Evolutionary conservation across 2,113 vertebrate species (phyloP).

Genomic region (Mesoclemmys tuberculata): DNA sequence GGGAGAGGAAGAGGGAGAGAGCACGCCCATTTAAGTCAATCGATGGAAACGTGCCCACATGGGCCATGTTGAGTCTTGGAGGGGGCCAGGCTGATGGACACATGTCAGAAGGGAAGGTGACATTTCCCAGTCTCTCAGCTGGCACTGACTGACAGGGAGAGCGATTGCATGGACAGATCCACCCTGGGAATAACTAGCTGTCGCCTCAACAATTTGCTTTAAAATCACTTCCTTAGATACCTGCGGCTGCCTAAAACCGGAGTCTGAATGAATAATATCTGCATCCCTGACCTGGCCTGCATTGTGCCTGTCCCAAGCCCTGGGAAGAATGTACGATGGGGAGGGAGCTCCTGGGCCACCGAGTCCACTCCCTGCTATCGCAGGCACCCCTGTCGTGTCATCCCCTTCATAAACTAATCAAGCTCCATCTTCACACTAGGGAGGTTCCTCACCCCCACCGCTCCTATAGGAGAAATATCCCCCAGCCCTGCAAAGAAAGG

Average conservation of each 20-base stretch:
- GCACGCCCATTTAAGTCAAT: constrained; percentile 6
- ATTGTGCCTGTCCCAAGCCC: background rate
- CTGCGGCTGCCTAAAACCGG: background rate
- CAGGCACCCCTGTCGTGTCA: no score
- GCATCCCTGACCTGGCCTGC: background rate
- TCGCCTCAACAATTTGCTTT: background rate
- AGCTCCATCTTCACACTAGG: no score
- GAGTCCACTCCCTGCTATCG: no score
- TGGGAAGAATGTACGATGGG: background rate
- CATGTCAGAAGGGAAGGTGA: background rate
- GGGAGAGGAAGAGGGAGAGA: constrained; percentile 47
- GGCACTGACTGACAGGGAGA: background rate
- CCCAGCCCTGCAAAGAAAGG: background rate
- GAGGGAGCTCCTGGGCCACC: no score
- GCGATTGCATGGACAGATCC: fast-evolving
- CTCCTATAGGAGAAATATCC: no score
- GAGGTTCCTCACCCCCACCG: no score
- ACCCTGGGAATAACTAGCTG: background rate
- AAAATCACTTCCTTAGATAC: background rate
- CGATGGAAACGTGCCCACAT: fast-evolving
- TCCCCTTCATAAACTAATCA: no score
- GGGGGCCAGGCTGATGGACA: fast-evolving
- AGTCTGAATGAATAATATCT: background rate
- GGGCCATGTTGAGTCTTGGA: background rate
- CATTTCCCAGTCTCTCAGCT: background rate